Conservation (phyloP, 2,113 vertebrate genomes). For the Telmatochromis sp. region DNA sequence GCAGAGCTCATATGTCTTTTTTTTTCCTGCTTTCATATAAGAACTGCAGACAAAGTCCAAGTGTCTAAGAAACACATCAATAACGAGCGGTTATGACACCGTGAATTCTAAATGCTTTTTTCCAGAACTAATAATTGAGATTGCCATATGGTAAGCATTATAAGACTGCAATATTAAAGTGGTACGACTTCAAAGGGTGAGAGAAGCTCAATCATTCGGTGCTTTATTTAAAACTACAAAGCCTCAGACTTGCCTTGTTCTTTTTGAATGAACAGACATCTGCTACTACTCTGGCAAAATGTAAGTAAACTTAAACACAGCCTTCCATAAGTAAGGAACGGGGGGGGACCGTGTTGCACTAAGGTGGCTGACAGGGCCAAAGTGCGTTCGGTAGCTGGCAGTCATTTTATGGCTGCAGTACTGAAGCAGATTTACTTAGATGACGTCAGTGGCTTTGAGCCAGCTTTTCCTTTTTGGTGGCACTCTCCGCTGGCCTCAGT, state of each 20-base stretch:
- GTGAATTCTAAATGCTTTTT: slow-evolving; percentile 27
- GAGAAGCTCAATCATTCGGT: slow-evolving; percentile 4
- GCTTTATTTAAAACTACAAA: slow-evolving; percentile 6
- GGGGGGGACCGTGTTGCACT: slow-evolving; percentile 2
- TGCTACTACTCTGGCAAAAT: neutral
- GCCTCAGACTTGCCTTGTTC: neutral
- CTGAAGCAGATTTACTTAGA: slow-evolving; percentile 87
- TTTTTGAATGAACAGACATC: neutral
- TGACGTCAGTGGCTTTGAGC: slow-evolving; percentile 90
- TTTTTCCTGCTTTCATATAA: neutral
- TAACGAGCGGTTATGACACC: slow-evolving; percentile 26
- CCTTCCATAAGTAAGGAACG: neutral
- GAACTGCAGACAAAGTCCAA: neutral
- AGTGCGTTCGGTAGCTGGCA: slow-evolving; percentile 80
- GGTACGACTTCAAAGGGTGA: slow-evolving; percentile 20
- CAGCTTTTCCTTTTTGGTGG: slow-evolving; percentile 84
- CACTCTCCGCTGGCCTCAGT: slow-evolving; percentile 81
- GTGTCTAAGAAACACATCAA: neutral
- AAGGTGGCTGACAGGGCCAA: slow-evolving; percentile 81
- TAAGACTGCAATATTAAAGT: slow-evolving; percentile 44
- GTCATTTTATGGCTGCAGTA: slow-evolving; percentile 79
- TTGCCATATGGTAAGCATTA: slow-evolving; percentile 53
- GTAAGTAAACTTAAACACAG: neutral
- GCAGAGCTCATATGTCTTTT: slow-evolving; percentile 45
- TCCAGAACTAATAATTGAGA: slow-evolving; percentile 17